Evolutionary conservation across 92 coral and sea anemone genomes (phyloP).

Genomic region (Phenganax stokvisi): DNA sequence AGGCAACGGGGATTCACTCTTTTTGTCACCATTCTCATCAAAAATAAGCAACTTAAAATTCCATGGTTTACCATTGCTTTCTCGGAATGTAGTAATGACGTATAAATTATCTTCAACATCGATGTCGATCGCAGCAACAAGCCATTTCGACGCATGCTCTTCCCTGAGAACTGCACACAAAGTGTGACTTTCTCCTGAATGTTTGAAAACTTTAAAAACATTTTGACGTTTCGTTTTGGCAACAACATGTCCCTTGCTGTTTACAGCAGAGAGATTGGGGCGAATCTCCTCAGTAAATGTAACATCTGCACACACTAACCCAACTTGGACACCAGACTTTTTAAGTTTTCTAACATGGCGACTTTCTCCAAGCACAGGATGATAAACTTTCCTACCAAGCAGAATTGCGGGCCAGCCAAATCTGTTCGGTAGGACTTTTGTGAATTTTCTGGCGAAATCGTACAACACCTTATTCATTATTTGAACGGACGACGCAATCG

Average conservation of each 20-base stretch:
- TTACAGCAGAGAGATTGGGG: neutral
- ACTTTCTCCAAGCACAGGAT: no score
- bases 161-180: neutral
- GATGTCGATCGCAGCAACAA: neutral
- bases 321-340: no score
- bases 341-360: no score
- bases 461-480: neutral
- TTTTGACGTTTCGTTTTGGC: neutral
- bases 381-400: no score
- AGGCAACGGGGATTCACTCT: neutral
- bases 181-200: neutral
- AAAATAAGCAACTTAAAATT: neutral
- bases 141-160: neutral
- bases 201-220: neutral
- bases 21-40: neutral
- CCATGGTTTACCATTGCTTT: neutral
- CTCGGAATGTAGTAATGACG: neutral
- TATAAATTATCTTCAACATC: constrained; percentile 5
- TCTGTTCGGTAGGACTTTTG: no score
- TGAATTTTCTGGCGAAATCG: no score
- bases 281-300: neutral
- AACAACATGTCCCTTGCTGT: constrained; percentile 18
- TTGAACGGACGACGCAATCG: no score
- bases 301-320: neutral
- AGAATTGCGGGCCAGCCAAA: no score